Evolutionary conservation across 2,113 vertebrate genomes (phyloP).

Genomic region (Puntigrus tetrazona): DNA sequence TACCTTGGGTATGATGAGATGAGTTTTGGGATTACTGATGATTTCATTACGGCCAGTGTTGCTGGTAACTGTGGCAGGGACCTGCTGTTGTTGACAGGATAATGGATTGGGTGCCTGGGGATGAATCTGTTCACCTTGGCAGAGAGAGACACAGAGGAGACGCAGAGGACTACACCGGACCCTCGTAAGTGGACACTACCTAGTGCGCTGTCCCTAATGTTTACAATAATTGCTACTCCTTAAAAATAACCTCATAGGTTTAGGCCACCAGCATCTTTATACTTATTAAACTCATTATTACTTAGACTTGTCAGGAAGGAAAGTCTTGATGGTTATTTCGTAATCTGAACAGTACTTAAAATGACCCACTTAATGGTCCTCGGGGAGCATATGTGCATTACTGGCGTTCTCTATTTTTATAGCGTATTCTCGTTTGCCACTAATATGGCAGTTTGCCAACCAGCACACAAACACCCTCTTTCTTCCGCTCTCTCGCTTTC

Average conservation of each 20-base stretch:
- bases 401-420: background rate
- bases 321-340: background rate
- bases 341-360: background rate
- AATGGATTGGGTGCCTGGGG: constrained; percentile 85
- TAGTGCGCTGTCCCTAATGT: background rate
- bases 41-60: constrained; percentile 92
- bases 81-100: constrained; percentile 83
- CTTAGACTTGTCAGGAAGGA: background rate
- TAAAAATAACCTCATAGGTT: background rate
- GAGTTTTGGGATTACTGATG: constrained; percentile 90
- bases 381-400: background rate
- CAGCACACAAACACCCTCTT: constrained; percentile 33
- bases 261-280: background rate
- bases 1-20: constrained; percentile 98
- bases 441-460: constrained; percentile 31
- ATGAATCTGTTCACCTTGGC: constrained; percentile 89
- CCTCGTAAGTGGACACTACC: background rate
- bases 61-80: constrained; percentile 81
- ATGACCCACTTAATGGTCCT: background rate
- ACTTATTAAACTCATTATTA: background rate
- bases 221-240: background rate
- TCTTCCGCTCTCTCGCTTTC: constrained; percentile 16
- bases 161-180: constrained; percentile 61
- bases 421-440: constrained; percentile 8
- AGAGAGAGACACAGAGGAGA: constrained; percentile 68